These are phyloP conservation scores for Autographa gamma DNA, from an alignment of 2,888 invertebrate genomes.

Conservation along the genomic window DNA sequence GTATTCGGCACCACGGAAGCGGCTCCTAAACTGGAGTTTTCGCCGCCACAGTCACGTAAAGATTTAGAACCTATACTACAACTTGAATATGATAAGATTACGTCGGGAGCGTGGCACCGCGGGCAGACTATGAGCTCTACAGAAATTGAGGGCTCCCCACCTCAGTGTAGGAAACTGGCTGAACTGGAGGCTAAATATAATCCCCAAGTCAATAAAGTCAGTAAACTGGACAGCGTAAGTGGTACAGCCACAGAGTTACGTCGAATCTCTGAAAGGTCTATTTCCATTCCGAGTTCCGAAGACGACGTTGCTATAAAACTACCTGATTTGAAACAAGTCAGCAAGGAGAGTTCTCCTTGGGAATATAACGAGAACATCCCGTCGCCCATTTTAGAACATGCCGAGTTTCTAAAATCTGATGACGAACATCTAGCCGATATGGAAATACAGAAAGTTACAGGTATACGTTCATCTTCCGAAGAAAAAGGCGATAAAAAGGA, in stretches of 20 bases:
- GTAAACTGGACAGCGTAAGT: conserved; percentile 88
- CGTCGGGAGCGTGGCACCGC: conserved; percentile 91
- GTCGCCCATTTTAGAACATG: conserved; percentile 90
- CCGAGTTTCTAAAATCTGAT: conserved; percentile 89
- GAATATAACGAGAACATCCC: conserved; percentile 91
- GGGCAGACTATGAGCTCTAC: conserved; percentile 94
- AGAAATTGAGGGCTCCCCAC: conserved; percentile 93
- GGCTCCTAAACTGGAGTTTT: conserved; percentile 92
- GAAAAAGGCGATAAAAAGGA: conserved; percentile 77
- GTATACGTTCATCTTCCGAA: conserved; percentile 73
- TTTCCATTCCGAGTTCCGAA: conserved; percentile 93
- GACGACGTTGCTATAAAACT: conserved; percentile 91
- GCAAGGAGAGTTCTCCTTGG: conserved; percentile 89
- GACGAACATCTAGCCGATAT: conserved; percentile 88
- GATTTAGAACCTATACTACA: conserved; percentile 93
- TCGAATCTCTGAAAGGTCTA: conserved; percentile 92
- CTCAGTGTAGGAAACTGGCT: conserved; percentile 91
- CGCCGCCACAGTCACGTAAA: conserved; percentile 93
- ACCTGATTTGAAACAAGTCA: conserved; percentile 84
- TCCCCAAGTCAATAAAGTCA: conserved; percentile 86
- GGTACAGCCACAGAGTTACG: conserved; percentile 91
- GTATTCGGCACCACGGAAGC: conserved; percentile 93
- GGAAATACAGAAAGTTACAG: conserved; percentile 88
- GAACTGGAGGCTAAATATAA: conserved; percentile 91
- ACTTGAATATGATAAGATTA: conserved; percentile 92